Base-by-base conservation (phyloP, 2,113 vertebrate species). In the Ctenodactylus gundi region DNA sequence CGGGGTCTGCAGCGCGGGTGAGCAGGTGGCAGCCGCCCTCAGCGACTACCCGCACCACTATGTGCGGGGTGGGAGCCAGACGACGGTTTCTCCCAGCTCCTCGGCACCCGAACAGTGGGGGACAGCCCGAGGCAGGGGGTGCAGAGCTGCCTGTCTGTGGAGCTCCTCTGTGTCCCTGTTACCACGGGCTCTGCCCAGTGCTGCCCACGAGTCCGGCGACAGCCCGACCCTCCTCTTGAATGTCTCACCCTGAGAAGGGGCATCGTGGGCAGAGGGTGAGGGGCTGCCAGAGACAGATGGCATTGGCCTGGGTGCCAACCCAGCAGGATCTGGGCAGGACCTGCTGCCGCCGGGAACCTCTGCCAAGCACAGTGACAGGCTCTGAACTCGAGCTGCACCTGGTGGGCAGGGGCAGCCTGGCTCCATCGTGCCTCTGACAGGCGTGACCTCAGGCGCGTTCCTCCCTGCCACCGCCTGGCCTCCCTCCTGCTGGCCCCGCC, bases 211-310 rank as follows among this genome's bases (percentile, higher is more conserved):
- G n/a, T 90, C 73, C 44, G 21, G 53, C 41, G 13, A 21, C 11
- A 2, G 1, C 68, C 55, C 7, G 12, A 88, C 77, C 93, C 34
- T 81, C 93, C 97, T 96, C 96, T 94, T 97, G 97, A 97, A 95
- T n/a, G 90, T 83, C 85, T 81, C 57, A 1, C 81, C 72, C 2
- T 0, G 0, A 68, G 96, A 97, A 97, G 97, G 97, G 95, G 98
- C 98, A 98, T 98, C 99, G 98, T 98, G 98, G 98, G 98, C 99
- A 98, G 99, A 99, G 97, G 97, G 72, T 20, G 44, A 34, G 41
- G 65, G 87, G 72, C 83, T 88, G 83, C 83, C 92, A 81, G 78
- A 41, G 94, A 70, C 96, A 97, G 89, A 95, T 90, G 95, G 95
- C 34, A 0, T 36, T 17, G 18, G 62, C 85, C 65, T 0, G 0